phyloP scores from a whole-genome alignment of 2,113 vertebrate species.

The Gopherus evgoodei region DNA sequence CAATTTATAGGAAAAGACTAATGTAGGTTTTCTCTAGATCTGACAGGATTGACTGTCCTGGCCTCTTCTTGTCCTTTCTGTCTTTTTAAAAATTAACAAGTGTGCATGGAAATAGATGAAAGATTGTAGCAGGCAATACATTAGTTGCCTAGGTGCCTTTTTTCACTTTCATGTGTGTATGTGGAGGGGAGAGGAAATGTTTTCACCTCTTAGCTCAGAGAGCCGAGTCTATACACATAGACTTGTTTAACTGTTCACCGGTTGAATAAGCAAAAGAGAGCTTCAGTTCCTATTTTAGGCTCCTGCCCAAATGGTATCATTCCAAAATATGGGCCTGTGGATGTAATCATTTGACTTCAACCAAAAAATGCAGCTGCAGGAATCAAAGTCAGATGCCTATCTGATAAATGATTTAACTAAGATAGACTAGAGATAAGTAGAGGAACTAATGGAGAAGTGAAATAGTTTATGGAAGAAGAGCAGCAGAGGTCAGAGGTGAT shows the following conservation, averaged over 20 bases:
- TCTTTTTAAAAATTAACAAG: conserved; percentile 64
- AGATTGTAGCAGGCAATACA: not conserved
- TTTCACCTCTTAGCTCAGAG: too few relatives aligned
- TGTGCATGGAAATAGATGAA: conserved; percentile 43
- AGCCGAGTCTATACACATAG: not conserved
- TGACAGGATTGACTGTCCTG: conserved; percentile 42
- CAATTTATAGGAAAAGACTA: conserved; percentile 31
- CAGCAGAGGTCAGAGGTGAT: not conserved
- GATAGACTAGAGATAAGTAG: not conserved
- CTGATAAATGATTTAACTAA: not conserved
- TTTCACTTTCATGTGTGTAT: not conserved
- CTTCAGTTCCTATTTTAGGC: not conserved
- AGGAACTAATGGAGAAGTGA: not conserved
- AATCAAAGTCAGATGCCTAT: not conserved
- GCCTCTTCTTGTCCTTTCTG: conserved; percentile 22
- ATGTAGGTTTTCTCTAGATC: conserved; percentile 13
- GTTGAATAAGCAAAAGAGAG: not conserved
- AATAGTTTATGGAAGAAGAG: not conserved
- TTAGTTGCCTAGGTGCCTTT: not conserved
- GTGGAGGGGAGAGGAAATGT: not conserved
- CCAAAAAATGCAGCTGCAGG: not conserved
- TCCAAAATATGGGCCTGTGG: not conserved
- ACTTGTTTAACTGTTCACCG: not conserved
- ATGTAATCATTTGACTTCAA: not conserved
- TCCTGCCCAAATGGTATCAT: not conserved